phyloP scores from a whole-genome alignment of 2,113 vertebrate genomes.

The Typhlomys cinereus region DNA sequence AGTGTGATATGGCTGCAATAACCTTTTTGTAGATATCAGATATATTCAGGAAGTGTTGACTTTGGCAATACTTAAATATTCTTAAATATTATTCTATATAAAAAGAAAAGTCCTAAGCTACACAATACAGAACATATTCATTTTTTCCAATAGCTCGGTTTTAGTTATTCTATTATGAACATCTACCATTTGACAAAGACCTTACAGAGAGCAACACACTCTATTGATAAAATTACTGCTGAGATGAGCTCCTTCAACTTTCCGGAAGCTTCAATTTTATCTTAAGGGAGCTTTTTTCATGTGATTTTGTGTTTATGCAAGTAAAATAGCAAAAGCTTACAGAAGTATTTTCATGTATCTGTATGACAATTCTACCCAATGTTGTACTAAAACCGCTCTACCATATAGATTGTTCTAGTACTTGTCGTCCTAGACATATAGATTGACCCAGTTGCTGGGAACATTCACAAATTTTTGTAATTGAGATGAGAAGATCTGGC shows the following conservation, averaged over 20 bases:
- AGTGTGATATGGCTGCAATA: not conserved
- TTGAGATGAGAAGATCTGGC: not conserved
- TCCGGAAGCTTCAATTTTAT: not conserved
- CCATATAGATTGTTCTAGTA: not conserved
- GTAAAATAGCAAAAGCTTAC: not conserved
- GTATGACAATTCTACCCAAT: not conserved
- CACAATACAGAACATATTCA: not conserved
- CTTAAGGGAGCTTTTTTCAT: not conserved
- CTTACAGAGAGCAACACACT: not conserved
- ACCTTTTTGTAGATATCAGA: not conserved
- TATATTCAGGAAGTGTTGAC: not conserved
- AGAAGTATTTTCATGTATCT: not conserved
- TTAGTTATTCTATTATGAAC: not conserved
- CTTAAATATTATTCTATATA: not conserved
- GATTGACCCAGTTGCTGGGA: not conserved
- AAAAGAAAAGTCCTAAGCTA: not conserved
- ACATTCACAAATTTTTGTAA: not conserved
- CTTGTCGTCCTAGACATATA: not conserved
- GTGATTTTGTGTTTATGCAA: not conserved
- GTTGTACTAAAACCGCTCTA: not conserved
- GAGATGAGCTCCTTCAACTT: not conserved
- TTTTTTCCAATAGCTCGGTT: not conserved
- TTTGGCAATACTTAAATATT: not conserved
- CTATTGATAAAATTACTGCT: not conserved
- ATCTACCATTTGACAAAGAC: not conserved